Evolutionary conservation across 1,140 invertebrate genomes (phyloP).

Genomic region (Teleopsis dalmanni): DNA sequence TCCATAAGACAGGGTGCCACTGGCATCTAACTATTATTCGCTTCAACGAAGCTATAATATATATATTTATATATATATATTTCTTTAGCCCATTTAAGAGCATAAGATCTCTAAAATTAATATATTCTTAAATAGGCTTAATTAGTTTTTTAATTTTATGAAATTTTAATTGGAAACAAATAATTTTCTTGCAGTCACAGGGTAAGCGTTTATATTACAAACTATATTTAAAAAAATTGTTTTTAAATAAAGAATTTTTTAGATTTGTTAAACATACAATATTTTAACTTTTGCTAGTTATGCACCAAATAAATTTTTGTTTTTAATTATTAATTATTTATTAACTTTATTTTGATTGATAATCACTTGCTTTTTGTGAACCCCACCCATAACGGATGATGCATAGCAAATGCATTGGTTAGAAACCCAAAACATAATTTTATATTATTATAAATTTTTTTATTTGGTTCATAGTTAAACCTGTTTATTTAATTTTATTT

Average conservation of each 20-base stretch:
- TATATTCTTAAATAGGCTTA: background rate
- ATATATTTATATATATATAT: background rate
- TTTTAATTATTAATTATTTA: background rate
- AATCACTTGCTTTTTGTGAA: too few species aligned
- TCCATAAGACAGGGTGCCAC: too few species aligned
- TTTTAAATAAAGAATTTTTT: background rate
- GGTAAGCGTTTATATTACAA: too few species aligned
- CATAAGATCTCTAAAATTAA: background rate
- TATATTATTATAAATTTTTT: background rate
- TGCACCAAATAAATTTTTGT: background rate
- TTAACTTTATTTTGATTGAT: background rate
- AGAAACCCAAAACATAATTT: background rate
- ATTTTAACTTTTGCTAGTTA: background rate
- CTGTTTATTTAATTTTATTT: conserved; percentile 8
- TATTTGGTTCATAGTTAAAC: conserved; percentile 1
- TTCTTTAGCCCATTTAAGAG: background rate
- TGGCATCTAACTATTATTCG: too few species aligned
- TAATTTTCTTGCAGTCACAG: background rate
- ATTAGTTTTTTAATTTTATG: background rate
- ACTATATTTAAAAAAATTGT: background rate
- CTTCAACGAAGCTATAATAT: too few species aligned
- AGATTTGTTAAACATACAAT: background rate
- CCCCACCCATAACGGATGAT: too few species aligned
- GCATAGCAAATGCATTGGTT: background rate
- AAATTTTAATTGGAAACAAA: conserved; percentile 2